These are phyloP conservation scores for Catostylus mosaicus DNA, from an alignment of 30 jellyfish, hydroid and myxozoan species.

Conservation along the genomic window DNA sequence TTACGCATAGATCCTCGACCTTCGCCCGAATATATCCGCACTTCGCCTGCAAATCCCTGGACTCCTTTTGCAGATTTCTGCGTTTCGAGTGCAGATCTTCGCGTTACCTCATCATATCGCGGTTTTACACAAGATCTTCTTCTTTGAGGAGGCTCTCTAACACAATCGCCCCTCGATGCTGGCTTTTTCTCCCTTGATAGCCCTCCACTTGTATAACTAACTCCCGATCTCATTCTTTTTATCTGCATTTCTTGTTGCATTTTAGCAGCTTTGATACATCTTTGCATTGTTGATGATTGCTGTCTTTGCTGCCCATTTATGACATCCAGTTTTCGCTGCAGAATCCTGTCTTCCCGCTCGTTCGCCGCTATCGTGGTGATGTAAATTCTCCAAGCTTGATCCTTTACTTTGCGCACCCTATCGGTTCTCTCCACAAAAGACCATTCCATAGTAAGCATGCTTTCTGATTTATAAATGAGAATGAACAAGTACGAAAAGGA, in stretches of 20 bases:
- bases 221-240: not conserved
- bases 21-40: not conserved
- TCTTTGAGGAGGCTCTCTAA: not conserved
- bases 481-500: not conserved
- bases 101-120: not conserved
- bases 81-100: too few species aligned
- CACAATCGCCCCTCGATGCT: not conserved
- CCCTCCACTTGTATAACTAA: not conserved
- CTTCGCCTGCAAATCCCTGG: not conserved
- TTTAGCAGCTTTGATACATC: conserved; percentile 23
- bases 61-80: not conserved
- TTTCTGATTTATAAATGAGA: not conserved
- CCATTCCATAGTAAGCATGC: not conserved
- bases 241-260: conserved; percentile 2
- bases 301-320: conserved; percentile 40
- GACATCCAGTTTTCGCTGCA: conserved; percentile 22
- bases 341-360: conserved; percentile 46
- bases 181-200: not conserved
- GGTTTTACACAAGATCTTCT: not conserved
- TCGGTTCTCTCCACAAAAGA: not conserved
- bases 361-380: conserved; percentile 57
- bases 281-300: conserved; percentile 31
- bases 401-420: conserved; percentile 5
- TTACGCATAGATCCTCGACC: not conserved
- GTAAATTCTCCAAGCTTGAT: conserved; percentile 35